Base-by-base conservation (phyloP, 2,888 invertebrate genomes). In the Escarpia spicata region DNA sequence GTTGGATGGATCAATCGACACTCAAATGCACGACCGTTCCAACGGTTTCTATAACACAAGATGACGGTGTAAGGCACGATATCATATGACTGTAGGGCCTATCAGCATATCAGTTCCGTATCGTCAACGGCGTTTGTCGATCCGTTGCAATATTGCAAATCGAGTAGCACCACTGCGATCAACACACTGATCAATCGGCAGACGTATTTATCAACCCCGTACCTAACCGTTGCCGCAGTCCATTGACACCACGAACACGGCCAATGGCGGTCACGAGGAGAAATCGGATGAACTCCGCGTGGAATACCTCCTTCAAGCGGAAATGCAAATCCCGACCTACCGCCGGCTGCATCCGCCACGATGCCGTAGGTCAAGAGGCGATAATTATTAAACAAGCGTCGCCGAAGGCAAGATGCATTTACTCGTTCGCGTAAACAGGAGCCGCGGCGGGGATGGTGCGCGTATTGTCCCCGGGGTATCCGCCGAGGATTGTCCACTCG, bases 81-180 rank as follows among this genome's bases (percentile, higher is more conserved):
- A 26, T 75, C 75, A 26, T 26, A 26, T 75, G n/a, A 75, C 75
- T 52, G 52, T 52, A 75, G 15, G 12, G 52, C 52, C 9, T 9
- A 52, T 6, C 3, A 2, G 26, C 26, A 1, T 75, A n/a, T 4
- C 19, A 75, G 75, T 75, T 75, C 75, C 19, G 26, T 19, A 1
- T 19, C 75, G 75, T 75, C 75, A 75, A 75, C 19, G 75, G 26
- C 19, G 26, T 26, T 19, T 75, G 75, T 75, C 19, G 19, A 75
- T 75, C 75, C 75, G 75, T 26, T 75, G 75, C 75, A 75, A 75
- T 19, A 75, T 75, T 75, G 75, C 75, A 75, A 75, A 75, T 75
- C 75, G 19, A 75, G 19, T 4, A 75, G 19, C 75, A 75, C 75
- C 75, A 26, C 19, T 75, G 26, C 4, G 75, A 75, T 75, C 75